phyloP scores from a whole-genome alignment of 2,888 invertebrate genomes.

The Plusia festucae region DNA sequence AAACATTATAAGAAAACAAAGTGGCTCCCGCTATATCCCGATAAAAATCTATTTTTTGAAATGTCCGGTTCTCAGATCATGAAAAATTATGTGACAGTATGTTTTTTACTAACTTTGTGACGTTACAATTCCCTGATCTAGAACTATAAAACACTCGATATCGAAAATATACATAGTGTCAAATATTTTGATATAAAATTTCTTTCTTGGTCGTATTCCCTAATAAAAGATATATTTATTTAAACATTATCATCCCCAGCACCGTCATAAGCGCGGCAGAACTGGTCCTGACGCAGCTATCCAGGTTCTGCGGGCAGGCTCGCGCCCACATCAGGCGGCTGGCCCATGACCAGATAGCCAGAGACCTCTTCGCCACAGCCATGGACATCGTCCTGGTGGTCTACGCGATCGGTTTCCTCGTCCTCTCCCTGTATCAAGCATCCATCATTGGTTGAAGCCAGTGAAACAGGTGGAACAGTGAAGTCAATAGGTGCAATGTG shows the following conservation, averaged over 20 bases:
- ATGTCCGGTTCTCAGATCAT: too few relatives aligned
- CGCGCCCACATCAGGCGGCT: constrained; percentile 62
- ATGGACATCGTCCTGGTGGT: constrained; percentile 77
- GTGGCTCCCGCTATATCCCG: too few relatives aligned
- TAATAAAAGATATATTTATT: not conserved
- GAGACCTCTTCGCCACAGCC: constrained; percentile 73
- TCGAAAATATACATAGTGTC: too few relatives aligned
- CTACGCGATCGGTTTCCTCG: constrained; percentile 79
- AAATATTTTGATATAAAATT: too few relatives aligned
- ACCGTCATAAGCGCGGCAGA: constrained; percentile 64
- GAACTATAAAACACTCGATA: too few relatives aligned
- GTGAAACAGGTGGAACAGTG: constrained; percentile 22
- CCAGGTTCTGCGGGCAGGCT: constrained; percentile 50
- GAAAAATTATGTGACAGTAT: too few relatives aligned
- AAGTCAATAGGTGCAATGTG: constrained; percentile 39
- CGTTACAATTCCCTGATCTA: too few relatives aligned
- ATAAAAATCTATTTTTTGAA: too few relatives aligned
- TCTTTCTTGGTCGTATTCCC: too few relatives aligned
- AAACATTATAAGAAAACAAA: too few relatives aligned
- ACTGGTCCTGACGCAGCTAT: constrained; percentile 60
- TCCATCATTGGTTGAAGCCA: constrained; percentile 48
- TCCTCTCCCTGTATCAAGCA: constrained; percentile 77
- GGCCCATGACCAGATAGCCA: constrained; percentile 62
- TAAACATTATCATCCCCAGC: constrained; percentile 58
- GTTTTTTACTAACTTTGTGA: too few relatives aligned